Evolutionary conservation across 2,888 invertebrate species (phyloP), one percentile per base, ranked within the genome.

Genomic region (Erannis defoliaria): DNA sequence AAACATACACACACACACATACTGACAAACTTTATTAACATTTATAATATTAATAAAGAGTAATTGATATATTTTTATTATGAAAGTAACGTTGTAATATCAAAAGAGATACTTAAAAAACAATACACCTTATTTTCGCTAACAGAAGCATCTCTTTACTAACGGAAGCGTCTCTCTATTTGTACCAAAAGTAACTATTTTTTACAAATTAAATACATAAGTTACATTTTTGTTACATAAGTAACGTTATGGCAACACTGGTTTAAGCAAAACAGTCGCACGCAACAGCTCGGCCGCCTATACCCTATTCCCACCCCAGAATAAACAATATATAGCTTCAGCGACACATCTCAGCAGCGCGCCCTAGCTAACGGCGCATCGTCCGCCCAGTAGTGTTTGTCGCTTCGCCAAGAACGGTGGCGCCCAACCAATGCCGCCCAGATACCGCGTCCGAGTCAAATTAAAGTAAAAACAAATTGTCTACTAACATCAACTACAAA

Each of bases 381-480:
- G 21, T 23, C 50, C 57, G 57, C 50, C 59, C 29, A 68, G 66
- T 65, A 60, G 62, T 26, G 23, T 14, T 10, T 23, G 53, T 51
- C 60, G 62, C 54, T 53, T 68, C 67, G 46, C 49, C 19, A 55
- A 21, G 62, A 50, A 38, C 70, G 57, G 63, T 63, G 42, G 53
- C 62, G 55, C 68, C 66, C 46, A 61, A 64, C 67, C 55, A 88
- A 88, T 90, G 89, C 85, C 82, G 85, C 86, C 82, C 59, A 84
- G 74, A 57, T 81, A 79, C 64, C 86, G 86, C 60, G 82, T 86
- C 43, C 86, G 91, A 67, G 91, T 90, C 68, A 91, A 91, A 81
- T 88, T 90, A 82, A 89, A 89, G 82, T 77, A 71, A 77, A 46
- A 49, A 58, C 61, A 48, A 26, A 60, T 26, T 45, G 60, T 26